phyloP scores from a whole-genome alignment of 2,888 invertebrate genomes.

The Rhamphomyia laevipes region DNA sequence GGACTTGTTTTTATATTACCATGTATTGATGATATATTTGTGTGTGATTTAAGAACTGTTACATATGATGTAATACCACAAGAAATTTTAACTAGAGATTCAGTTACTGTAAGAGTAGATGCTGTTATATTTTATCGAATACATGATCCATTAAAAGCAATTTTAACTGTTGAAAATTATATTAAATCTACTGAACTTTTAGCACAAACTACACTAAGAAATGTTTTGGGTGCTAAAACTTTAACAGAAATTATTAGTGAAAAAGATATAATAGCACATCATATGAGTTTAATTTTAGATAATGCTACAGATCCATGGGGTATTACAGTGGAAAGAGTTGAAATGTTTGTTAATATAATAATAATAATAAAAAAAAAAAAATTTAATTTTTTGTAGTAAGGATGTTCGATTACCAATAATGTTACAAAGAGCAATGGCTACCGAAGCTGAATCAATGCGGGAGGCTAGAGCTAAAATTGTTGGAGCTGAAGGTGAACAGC shows the following conservation, averaged over 20 bases:
- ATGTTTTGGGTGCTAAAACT: slow-evolving; percentile 81
- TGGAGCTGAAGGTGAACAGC: slow-evolving; percentile 55
- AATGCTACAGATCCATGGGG: slow-evolving; percentile 84
- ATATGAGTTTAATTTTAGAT: slow-evolving; percentile 72
- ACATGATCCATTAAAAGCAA: slow-evolving; percentile 58
- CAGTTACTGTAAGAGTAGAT: slow-evolving; percentile 84
- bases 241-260: slow-evolving; percentile 85
- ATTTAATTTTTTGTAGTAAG: slow-evolving; percentile 27
- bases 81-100: slow-evolving; percentile 70
- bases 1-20: slow-evolving; percentile 50
- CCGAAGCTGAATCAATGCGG: slow-evolving; percentile 55
- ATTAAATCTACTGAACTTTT: slow-evolving; percentile 59
- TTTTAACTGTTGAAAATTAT: slow-evolving; percentile 48
- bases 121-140: slow-evolving; percentile 74
- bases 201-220: slow-evolving; percentile 71
- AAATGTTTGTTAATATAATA: slow-evolving; percentile 51
- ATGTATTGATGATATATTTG: slow-evolving; percentile 44
- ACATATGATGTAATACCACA: slow-evolving; percentile 53
- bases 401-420: slow-evolving; percentile 45
- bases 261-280: slow-evolving; percentile 73
- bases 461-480: slow-evolving; percentile 60
- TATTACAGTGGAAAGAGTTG: slow-evolving; percentile 86
- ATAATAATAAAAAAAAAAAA: background rate
- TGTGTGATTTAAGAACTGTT: slow-evolving; percentile 46
- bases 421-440: slow-evolving; percentile 56